Conservation (phyloP, 2,797 vertebrate genomes). For the Rhinatrema bivittatum region DNA sequence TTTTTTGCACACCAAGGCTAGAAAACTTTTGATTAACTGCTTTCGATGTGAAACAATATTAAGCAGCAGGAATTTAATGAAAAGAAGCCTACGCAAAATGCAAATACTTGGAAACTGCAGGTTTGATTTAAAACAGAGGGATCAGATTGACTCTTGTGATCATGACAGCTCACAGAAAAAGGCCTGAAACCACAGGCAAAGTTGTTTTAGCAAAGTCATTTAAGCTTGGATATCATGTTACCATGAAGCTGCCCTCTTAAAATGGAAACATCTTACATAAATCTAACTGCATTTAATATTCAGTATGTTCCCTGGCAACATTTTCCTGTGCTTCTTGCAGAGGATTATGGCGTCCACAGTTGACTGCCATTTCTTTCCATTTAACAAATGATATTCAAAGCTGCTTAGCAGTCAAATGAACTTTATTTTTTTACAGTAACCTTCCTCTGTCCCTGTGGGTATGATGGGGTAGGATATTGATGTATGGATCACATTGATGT, state of each 20-base stretch:
- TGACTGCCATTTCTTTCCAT: conserved; percentile 12
- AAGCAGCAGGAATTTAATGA: conserved; percentile 27
- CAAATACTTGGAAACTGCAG: too few relatives aligned
- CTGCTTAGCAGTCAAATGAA: conserved; percentile 35
- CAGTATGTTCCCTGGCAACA: conserved; percentile 2
- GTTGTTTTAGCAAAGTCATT: conserved; percentile 14
- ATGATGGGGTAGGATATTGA: conserved; percentile 21
- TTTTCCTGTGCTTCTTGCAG: conserved; percentile 13
- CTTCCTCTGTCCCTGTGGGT: conserved; percentile 20
- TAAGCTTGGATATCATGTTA: conserved; percentile 11
- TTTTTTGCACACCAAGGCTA: conserved; percentile 23
- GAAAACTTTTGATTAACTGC: conserved; percentile 27
- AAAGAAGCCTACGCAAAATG: conserved; percentile 13
- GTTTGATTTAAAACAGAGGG: conserved; percentile 22
- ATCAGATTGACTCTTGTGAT: conserved; percentile 17
- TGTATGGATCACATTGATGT: conserved; percentile 13
- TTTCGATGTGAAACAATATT: conserved; percentile 6
- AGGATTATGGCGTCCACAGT: conserved; percentile 19
- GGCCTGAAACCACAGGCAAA: conserved; percentile 21
- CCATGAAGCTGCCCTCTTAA: conserved; percentile 16
- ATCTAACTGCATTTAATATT: conserved; percentile 27
- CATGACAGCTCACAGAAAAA: conserved; percentile 13
- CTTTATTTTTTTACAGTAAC: conserved; percentile 30
- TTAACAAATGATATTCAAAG: conserved; percentile 33
- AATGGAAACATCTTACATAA: conserved; percentile 8